These are phyloP conservation scores for Periophthalmus magnuspinnatus DNA, from an alignment of 2,797 vertebrate genomes.

Conservation along the genomic window DNA sequence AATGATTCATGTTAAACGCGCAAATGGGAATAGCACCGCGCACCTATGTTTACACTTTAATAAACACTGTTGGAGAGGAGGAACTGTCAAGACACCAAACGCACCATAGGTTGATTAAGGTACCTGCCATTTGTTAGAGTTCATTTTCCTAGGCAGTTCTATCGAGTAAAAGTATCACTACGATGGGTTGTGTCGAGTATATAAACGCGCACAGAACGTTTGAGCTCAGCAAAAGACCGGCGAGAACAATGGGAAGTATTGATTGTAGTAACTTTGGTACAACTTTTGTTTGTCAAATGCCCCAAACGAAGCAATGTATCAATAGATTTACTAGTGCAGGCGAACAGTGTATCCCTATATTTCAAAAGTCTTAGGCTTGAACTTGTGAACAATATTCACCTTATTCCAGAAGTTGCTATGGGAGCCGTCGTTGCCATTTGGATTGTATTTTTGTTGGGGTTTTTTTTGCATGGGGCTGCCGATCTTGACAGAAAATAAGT, in stretches of 20 bases:
- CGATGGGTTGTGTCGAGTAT: neutral
- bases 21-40: neutral
- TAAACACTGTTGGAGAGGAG: neutral
- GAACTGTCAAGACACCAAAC: neutral
- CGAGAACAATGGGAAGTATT: neutral
- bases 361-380: neutral
- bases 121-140: neutral
- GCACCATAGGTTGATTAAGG: neutral
- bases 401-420: no score
- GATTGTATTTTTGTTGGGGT: no score
- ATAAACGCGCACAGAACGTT: neutral
- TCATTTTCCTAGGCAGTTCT: neutral
- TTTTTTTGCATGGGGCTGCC: no score
- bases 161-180: neutral
- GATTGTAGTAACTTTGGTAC: neutral
- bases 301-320: neutral
- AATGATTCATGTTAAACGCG: constrained; percentile 1
- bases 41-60: constrained; percentile 1
- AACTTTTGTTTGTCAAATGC: neutral
- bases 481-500: no score
- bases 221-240: neutral
- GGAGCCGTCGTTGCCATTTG: no score
- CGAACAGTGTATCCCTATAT: neutral
- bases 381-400: no score
- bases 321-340: neutral